Base-by-base conservation (phyloP, 2,888 invertebrate species). In the Malacosoma neustria region DNA sequence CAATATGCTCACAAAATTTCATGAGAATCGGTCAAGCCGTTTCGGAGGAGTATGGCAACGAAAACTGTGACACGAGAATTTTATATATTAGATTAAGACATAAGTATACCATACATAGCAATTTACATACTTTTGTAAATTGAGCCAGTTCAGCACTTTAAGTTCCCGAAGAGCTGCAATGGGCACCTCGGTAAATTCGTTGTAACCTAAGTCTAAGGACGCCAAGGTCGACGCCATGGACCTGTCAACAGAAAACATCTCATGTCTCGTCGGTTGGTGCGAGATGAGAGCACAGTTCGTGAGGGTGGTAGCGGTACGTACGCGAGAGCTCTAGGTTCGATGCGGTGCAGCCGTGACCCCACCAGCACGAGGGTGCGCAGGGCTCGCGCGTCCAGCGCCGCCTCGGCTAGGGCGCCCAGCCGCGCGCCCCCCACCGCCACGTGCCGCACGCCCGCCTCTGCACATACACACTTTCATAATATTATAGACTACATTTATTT, bases 291-390 rank as follows among this genome's bases (percentile, higher is more conserved):
- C 13, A n/a, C 13, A 29, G 14, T 6, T 12, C 2, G 7, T 5
- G 13, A 7, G 2, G 29, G 5, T 3, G 4, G 30, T 5, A 6
- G 13, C 2, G 34, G 33, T 40, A 57, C 66, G 87, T 79, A 93
- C 93, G 89, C 87, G 62, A 93, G 90, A 46, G 92, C 90, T 61
- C 89, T 88, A 40, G 91, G 90, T 15, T 91, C 90, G 40, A 94
- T 88, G 65, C 87, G 89, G 66, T 91, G 89, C 56, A 94, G 87
- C 54, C 88, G 89, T 74, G 93, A 93, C 84, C 91, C 93, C 81
- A 92, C 91, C 53, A 94, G 82, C 57, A 93, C 90, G 35, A 94
- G 88, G 37, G 93, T 92, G 67, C 93, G 92, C 51, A 94, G 88
- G 46, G 89, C 87, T 46, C 90, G 87, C 44, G 88, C 90, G 54